Conservation (phyloP, 1,140 invertebrate genomes). For the Telenomus remus region DNA sequence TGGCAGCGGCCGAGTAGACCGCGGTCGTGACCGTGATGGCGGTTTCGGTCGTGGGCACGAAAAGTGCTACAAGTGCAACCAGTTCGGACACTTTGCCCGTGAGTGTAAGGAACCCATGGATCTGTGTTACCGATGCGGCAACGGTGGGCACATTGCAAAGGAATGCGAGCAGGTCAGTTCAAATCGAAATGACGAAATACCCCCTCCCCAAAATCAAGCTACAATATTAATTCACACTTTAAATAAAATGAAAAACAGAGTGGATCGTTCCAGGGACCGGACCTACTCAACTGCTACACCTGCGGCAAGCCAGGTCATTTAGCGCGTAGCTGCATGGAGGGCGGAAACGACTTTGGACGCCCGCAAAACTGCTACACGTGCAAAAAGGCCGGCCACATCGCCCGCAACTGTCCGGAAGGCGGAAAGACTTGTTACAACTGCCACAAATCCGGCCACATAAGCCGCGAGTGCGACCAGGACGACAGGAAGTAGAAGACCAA, state of each 20-base stretch:
- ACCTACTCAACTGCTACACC: constrained; percentile 87
- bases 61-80: constrained; percentile 97
- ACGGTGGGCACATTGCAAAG: constrained; percentile 91
- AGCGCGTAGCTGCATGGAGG: constrained; percentile 88
- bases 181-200: too few species aligned
- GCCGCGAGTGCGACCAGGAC: constrained; percentile 89
- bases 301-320: constrained; percentile 93
- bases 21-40: constrained; percentile 74
- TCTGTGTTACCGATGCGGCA: constrained; percentile 89
- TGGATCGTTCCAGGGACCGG: constrained; percentile 76
- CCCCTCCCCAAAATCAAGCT: not conserved
- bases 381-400: constrained; percentile 91
- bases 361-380: constrained; percentile 89
- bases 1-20: constrained; percentile 70
- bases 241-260: not conserved
- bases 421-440: constrained; percentile 92
- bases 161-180: constrained; percentile 83
- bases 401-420: constrained; percentile 90
- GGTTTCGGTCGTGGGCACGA: constrained; percentile 81
- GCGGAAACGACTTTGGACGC: constrained; percentile 69
- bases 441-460: constrained; percentile 91
- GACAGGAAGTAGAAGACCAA: constrained; percentile 79
- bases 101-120: constrained; percentile 92
- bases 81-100: constrained; percentile 93
- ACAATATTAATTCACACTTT: not conserved